These are phyloP conservation scores for Idaea biselata DNA, from an alignment of 2,888 invertebrate genomes.

Conservation along the genomic window DNA sequence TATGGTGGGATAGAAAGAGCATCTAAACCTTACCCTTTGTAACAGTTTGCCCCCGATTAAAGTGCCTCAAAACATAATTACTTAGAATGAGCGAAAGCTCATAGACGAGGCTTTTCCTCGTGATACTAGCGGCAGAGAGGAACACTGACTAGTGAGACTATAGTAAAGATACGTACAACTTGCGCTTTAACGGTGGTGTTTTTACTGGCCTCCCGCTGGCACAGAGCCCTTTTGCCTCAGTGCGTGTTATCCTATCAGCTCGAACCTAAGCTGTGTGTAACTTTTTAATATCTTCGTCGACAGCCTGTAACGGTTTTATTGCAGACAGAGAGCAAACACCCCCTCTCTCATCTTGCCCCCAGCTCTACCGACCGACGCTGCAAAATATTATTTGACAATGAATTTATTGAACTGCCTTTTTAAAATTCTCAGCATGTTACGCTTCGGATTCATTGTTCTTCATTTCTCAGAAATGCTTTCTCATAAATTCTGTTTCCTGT, in stretches of 20 bases:
- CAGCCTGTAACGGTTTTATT: constrained; percentile 46
- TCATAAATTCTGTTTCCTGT: background rate
- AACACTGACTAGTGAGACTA: too few relatives aligned
- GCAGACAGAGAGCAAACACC: constrained; percentile 40
- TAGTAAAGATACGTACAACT: too few relatives aligned
- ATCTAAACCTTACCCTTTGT: background rate
- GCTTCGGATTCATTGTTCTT: constrained; percentile 11
- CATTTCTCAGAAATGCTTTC: constrained; percentile 8
- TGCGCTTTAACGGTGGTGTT: too few relatives aligned
- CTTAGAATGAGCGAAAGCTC: too few relatives aligned
- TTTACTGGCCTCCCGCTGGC: too few relatives aligned
- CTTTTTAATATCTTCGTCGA: constrained; percentile 30
- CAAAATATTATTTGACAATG: constrained; percentile 34
- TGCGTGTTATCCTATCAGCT: too few relatives aligned
- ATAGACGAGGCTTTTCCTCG: too few relatives aligned
- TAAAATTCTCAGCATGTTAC: constrained; percentile 16
- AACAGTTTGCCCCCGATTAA: too few relatives aligned
- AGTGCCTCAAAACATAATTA: too few relatives aligned
- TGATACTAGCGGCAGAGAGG: too few relatives aligned
- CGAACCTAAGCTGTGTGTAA: background rate
- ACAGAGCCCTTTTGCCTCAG: too few relatives aligned
- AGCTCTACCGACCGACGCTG: constrained; percentile 20
- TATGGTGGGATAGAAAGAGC: background rate
- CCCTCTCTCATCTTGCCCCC: constrained; percentile 15
- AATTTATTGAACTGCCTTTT: constrained; percentile 28